phyloP scores from a whole-genome alignment of 2,113 vertebrate genomes.

The Plectropomus leopardus region DNA sequence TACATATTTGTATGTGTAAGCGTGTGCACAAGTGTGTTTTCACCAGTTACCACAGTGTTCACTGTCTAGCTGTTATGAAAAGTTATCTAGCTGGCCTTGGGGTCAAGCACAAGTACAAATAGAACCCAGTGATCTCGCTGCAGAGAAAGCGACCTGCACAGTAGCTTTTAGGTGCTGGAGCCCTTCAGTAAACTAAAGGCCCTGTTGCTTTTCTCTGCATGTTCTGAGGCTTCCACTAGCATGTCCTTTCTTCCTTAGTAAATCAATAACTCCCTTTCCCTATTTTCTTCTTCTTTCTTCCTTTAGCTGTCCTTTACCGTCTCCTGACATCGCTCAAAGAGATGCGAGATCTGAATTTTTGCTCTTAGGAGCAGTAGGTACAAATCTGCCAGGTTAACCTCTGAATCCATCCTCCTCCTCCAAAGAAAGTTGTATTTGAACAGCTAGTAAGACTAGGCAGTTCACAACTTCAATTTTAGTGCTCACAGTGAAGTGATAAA shows the following conservation, averaged over 20 bases:
- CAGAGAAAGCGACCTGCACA: slow-evolving; percentile 31
- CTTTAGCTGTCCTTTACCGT: slow-evolving; percentile 36
- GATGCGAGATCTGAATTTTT: slow-evolving; percentile 32
- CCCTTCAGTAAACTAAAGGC: slow-evolving; percentile 47
- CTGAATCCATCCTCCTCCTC: slow-evolving; percentile 3
- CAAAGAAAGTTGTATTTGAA: slow-evolving; percentile 24
- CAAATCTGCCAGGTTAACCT: slow-evolving; percentile 38
- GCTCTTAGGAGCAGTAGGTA: slow-evolving; percentile 43
- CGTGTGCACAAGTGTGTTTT: slow-evolving; percentile 23
- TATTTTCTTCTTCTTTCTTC: slow-evolving; percentile 42
- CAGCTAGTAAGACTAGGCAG: slow-evolving; percentile 10
- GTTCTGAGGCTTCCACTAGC: slow-evolving; percentile 39
- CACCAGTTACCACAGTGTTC: slow-evolving; percentile 47
- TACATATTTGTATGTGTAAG: slow-evolving; percentile 48
- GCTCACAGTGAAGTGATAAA: neutral
- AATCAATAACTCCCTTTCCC: slow-evolving; percentile 45
- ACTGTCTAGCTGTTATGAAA: slow-evolving; percentile 38
- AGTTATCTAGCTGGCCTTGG: slow-evolving; percentile 58
- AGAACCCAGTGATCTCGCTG: slow-evolving; percentile 50
- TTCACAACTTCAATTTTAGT: slow-evolving; percentile 8
- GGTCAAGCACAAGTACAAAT: slow-evolving; percentile 70
- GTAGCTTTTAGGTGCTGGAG: slow-evolving; percentile 41
- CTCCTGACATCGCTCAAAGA: slow-evolving; percentile 40
- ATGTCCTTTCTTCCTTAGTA: slow-evolving; percentile 38
- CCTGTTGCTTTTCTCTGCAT: slow-evolving; percentile 50